Percentiles rank a stretch among this genome's conserved stretches.
Conservation (phyloP, 2,888 invertebrate species). For the Axea sp. region DNA sequence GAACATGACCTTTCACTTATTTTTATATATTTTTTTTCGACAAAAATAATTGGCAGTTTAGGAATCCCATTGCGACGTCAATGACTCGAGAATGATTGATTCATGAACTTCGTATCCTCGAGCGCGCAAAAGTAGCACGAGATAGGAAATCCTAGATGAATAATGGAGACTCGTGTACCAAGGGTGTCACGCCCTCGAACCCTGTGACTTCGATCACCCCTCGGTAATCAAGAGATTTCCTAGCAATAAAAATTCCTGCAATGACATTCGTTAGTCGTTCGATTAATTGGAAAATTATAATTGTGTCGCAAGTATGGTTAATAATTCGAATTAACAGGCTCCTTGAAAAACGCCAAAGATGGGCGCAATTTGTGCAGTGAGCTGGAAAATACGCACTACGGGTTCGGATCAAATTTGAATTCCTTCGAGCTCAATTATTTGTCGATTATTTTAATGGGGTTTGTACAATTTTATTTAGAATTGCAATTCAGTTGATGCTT, state of each 20-base stretch:
- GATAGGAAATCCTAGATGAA: slow-evolving; percentile 60
- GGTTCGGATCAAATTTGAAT: no score
- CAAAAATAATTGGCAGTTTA: slow-evolving; percentile 54
- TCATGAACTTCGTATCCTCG: slow-evolving; percentile 30
- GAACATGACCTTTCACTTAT: no score
- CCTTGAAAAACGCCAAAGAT: not conserved
- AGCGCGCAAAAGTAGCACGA: slow-evolving; percentile 37
- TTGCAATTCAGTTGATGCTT: no score
- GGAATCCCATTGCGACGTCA: slow-evolving; percentile 16
- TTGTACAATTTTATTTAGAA: no score
- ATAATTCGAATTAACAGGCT: not conserved
- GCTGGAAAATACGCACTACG: no score
- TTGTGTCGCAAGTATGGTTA: slow-evolving; percentile 7
- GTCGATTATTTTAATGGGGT: no score
- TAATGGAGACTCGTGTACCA: slow-evolving; percentile 32
- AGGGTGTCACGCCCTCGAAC: slow-evolving; percentile 26
- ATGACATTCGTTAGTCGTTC: slow-evolving; percentile 39
- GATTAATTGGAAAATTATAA: slow-evolving; percentile 33
- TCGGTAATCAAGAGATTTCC: slow-evolving; percentile 53
- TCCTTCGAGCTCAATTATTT: no score
- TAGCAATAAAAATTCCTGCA: slow-evolving; percentile 52
- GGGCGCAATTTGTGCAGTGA: no score
- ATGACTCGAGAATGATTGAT: slow-evolving; percentile 49
- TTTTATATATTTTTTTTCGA: no score
- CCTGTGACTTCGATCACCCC: slow-evolving; percentile 35